These are phyloP conservation scores for Euphydryas editha DNA, from an alignment of 2,888 invertebrate genomes.

Conservation along the genomic window DNA sequence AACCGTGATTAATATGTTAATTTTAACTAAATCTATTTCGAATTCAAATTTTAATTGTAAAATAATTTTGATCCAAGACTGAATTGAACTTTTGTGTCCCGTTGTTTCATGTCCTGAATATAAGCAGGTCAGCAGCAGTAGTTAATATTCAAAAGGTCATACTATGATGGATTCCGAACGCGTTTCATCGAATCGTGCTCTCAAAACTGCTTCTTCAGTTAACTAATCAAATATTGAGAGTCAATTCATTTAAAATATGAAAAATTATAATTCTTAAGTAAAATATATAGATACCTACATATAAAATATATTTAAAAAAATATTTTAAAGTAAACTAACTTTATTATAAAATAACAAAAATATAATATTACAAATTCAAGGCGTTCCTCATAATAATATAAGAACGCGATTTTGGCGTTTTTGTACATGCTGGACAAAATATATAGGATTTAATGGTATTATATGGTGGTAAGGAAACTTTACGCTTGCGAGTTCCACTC, in stretches of 20 bases:
- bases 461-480: too few species aligned
- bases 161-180: constrained; percentile 74
- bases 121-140: constrained; percentile 74
- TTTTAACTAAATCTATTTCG: background rate
- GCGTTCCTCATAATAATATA: too few species aligned
- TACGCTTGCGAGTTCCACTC: too few species aligned
- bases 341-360: too few species aligned
- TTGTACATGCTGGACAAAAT: too few species aligned
- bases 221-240: constrained; percentile 33
- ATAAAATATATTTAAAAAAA: too few species aligned
- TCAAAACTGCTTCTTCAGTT: constrained; percentile 60
- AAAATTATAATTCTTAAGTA: background rate
- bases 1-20: background rate
- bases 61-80: constrained; percentile 46
- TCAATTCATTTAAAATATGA: background rate
- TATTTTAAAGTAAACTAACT: too few species aligned
- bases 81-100: constrained; percentile 69
- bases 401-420: too few species aligned
- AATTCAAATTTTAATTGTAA: background rate
- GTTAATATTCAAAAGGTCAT: constrained; percentile 81
- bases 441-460: too few species aligned
- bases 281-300: too few species aligned
- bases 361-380: too few species aligned
- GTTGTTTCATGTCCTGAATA: constrained; percentile 66
- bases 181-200: constrained; percentile 62